phyloP scores from a whole-genome alignment of 53 echinoderm and acorn worm species.

The Paelopatides confundens region DNA sequence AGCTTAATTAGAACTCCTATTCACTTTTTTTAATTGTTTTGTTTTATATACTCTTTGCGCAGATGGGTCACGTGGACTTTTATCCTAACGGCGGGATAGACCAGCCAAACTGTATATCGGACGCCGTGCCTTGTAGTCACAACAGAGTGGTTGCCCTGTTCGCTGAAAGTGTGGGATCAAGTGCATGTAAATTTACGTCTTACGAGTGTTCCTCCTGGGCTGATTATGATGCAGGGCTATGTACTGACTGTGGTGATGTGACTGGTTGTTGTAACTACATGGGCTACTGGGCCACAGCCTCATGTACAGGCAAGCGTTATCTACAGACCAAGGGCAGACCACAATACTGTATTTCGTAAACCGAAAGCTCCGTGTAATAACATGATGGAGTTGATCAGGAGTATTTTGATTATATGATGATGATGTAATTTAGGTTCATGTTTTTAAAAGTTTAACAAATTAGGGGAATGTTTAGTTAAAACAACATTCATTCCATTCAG shows the following conservation, averaged over 20 bases:
- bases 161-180: background rate
- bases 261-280: constrained; percentile 24
- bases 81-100: constrained; percentile 9
- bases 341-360: background rate
- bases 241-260: background rate
- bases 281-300: background rate
- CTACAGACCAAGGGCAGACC: background rate
- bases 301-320: background rate
- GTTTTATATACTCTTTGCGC: no score
- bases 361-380: no score
- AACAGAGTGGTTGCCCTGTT: background rate
- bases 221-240: background rate
- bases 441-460: no score
- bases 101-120: background rate
- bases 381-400: no score
- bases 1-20: no score
- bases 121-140: constrained; percentile 12
- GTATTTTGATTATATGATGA: no score
- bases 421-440: no score
- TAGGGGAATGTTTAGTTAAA: no score
- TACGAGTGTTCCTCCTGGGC: background rate
- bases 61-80: constrained; percentile 47
- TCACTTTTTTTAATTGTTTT: no score
- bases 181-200: constrained; percentile 5
- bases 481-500: no score